Base-by-base conservation (phyloP, 2,113 vertebrate genomes). In the Peucedramus taeniatus region DNA sequence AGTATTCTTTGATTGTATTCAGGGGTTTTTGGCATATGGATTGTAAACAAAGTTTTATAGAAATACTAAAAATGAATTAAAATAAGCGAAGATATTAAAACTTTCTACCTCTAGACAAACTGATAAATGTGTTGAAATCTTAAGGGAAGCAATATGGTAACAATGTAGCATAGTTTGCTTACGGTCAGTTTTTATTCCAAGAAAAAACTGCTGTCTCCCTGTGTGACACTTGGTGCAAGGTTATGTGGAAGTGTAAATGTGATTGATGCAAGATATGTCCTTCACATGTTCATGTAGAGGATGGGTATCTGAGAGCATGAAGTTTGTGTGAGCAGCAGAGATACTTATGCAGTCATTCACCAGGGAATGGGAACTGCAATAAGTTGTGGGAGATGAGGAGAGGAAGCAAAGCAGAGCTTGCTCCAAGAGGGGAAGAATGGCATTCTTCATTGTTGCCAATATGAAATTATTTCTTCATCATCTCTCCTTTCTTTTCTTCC, bases 291-390 rank as follows among this genome's bases (percentile, higher is more conserved):
- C 51, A 40, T 51, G 19, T 20, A 24, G 92, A 33, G 21, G 65
- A 10, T 77, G 27, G 14, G 30, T 31, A 2, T 60, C 57, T 63
- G 65, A n/a, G 27, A 72, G 31, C 27, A 17, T 3, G 61, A 35
- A 6, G 13, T 42, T 16, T n/a, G 74, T 64, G 37, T 61, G 57
- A 54, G 54, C 6, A 0, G 37, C 27, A 14, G n/a, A 49, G 39
- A 31, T 6, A 3, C 4, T 18, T 13, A 8, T 1, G 31, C 20
- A 13, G 1, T 21, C 0, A 0, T 42, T 74, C 12, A 1, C 44
- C 21, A 4, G 26, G 28, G 50, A 51, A 9, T 15, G 27, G 64
- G 10, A 33, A 4, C 7, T 68, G 39, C 16, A 3, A 1, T 50
- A 15, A 16, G 9, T 0, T 20, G 28, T 11, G 27, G 47, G 44